These are phyloP conservation scores for Sympetrum striolatum DNA, from an alignment of 2,888 invertebrate species.

Conservation along the genomic window DNA sequence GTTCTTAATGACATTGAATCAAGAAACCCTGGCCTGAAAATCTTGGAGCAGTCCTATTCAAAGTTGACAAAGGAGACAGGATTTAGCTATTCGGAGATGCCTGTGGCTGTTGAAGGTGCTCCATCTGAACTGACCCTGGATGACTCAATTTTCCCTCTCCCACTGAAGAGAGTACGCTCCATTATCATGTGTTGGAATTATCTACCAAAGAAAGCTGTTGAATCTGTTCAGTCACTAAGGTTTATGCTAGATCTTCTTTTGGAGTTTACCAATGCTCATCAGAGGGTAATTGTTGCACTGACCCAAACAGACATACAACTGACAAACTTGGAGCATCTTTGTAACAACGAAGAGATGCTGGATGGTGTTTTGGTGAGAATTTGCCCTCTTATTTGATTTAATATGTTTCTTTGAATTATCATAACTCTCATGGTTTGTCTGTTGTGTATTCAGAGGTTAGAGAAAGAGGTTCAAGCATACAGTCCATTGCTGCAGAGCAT, in stretches of 20 bases:
- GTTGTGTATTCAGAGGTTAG: conserved; percentile 55
- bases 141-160: neutral
- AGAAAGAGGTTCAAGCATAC: conserved; percentile 65
- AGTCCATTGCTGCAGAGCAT: conserved; percentile 64
- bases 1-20: conserved; percentile 62
- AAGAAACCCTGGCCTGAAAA: conserved; percentile 65
- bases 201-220: conserved; percentile 66
- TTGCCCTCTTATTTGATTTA: neutral
- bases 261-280: conserved; percentile 75
- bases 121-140: neutral
- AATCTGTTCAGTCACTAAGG: conserved; percentile 66
- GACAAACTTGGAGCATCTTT: conserved; percentile 72
- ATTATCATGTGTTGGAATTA: conserved; percentile 71
- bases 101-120: conserved; percentile 63
- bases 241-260: conserved; percentile 68
- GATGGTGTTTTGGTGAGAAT: conserved; percentile 5
- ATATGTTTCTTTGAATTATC: neutral
- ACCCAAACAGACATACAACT: conserved; percentile 76
- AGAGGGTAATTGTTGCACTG: conserved; percentile 72
- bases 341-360: conserved; percentile 56
- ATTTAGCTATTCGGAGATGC: conserved; percentile 72
- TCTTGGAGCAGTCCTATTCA: conserved; percentile 73
- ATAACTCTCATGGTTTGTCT: neutral
- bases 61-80: conserved; percentile 72
- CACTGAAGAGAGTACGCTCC: conserved; percentile 56